Evolutionary conservation across 2,888 invertebrate genomes (phyloP), one percentile per base, ranked within the genome.

Genomic region (Clistopyga incitator): DNA sequence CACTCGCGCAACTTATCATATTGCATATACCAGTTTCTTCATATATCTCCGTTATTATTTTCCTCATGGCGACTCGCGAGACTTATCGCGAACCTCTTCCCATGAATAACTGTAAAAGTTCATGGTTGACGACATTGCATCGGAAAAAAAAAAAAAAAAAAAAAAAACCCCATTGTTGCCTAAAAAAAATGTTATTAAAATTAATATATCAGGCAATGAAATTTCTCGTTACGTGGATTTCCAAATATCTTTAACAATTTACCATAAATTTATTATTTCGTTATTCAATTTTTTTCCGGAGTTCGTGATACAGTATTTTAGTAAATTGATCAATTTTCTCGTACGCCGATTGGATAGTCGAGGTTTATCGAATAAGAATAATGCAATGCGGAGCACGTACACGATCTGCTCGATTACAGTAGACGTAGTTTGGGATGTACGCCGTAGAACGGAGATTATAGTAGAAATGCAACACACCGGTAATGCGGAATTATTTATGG

Each of bases 281-380:
- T 45, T 59, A 56, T 72, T n/a, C n/a, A n/a, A n/a, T n/a, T n/a
- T n/a, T 72, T 18, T 15, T 18, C 6, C 50, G 25, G 3, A 45
- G 47, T 50, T 47, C 13, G 29, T 61, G n/a, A 56, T 56, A 11
- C 15, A 6, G n/a, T 23, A 45, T 59, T 25, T 59, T 10, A 15
- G 38, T 61, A 54, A 54, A 78, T 45, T 18, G 67, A 20, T 67
- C n/a, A 47, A 59, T 68, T 52, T 42, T 15, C 59, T 47, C 3
- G 38, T 23, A 8, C 25, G n/a, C 50, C 47, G 34, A 23, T 29
- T 23, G 18, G 25, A 47, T 6, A 34, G 47, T 67, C 38, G 68
- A 38, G 59, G n/a, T 56, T 79, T 50, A 25, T 25, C 67, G 67
- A 68, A 50, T 79, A 50, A 79, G 67, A 75, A 75, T 64, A 81